Base-by-base conservation (phyloP, 2,888 invertebrate species). In the Octonoba sinensis region DNA sequence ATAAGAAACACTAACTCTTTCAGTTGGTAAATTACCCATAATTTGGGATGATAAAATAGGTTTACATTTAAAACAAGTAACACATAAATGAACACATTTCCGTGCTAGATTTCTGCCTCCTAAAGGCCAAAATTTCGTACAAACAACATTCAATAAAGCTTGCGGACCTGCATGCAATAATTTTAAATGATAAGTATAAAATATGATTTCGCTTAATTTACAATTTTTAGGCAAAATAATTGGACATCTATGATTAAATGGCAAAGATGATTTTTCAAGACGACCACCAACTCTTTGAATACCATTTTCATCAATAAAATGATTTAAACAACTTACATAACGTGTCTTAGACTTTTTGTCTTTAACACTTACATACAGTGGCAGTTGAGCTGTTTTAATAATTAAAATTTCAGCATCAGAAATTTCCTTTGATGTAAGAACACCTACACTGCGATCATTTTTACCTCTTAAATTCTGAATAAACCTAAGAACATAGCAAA, bases 51-150 rank as follows among this genome's bases (percentile, higher is more conserved):
- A 1, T 16, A 22, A 16, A 16, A 22, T 13, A 44, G 54, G 73
- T 56, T 65, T 73, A 20, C 12, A n/a, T 54, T 57, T 56, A 65
- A 56, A 65, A 56, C 56, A 65, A 13, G 36, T 47, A 22, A 65
- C 27, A 56, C 65, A 65, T 24, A 22, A 8, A 54, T 65, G 64
- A 16, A 73, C 44, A 15, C 27, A 24, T 47, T 73, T 65, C 46
- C 65, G 36, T 8, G 13, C 15, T 4, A 49, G 2, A 44, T 27
- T 56, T 36, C 56, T 18, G 20, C 65, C 56, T 12, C 46, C 18
- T 36, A 65, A 20, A 44, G 56, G 44, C 22, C 65, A 73, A 65
- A 46, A 73, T 46, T 65, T 54, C 56, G 44, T 18, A 16, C 57
- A 15, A 6, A 44, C 44, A 16, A 12, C 8, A 49, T 62, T n/a